phyloP scores from a whole-genome alignment of 2,888 invertebrate genomes.

The Frankliniella fusca region DNA sequence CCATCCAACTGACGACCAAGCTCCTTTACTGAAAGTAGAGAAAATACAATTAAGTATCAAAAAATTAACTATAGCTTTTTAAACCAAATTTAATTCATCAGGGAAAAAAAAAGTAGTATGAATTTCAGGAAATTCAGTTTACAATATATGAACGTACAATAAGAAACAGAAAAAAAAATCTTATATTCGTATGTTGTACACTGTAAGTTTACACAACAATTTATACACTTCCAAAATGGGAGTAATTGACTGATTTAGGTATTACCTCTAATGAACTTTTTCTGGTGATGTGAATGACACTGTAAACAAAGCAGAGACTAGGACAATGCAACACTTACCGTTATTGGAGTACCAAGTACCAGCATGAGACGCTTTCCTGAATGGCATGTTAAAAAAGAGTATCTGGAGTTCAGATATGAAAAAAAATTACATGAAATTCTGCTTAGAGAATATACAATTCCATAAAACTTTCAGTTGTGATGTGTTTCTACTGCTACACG shows the following conservation, averaged over 20 bases:
- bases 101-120: neutral
- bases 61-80: neutral
- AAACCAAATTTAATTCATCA: neutral
- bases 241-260: neutral
- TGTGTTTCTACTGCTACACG: neutral
- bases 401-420: neutral
- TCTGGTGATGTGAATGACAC: conserved; percentile 30
- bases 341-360: conserved; percentile 92
- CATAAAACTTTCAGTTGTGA: neutral
- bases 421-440: neutral
- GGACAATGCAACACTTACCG: conserved; percentile 54
- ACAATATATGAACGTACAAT: neutral
- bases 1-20: conserved; percentile 77
- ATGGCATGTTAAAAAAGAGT: conserved; percentile 52
- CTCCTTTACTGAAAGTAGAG: conserved; percentile 61
- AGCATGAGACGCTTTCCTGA: conserved; percentile 80
- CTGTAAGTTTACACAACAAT: neutral
- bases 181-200: neutral
- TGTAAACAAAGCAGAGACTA: conserved; percentile 28
- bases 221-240: conserved; percentile 28
- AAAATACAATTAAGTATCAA: neutral
- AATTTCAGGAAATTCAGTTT: neutral
- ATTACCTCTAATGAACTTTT: conserved; percentile 20
- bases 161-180: neutral
- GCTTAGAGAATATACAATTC: too few relatives aligned